phyloP scores from a whole-genome alignment of 2,113 vertebrate genomes.

The Willisornis vidua region DNA sequence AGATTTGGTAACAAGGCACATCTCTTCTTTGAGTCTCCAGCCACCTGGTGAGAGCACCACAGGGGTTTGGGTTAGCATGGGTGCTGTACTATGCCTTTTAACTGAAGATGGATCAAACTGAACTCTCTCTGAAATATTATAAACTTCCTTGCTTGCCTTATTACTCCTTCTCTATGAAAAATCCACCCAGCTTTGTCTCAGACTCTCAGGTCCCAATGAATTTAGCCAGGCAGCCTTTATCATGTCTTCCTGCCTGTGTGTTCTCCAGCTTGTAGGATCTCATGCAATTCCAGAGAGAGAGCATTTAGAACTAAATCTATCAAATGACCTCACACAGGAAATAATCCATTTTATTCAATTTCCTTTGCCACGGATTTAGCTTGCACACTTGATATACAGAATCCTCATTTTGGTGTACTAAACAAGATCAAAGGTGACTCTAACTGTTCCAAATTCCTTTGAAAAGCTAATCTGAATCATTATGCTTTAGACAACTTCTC shows the following conservation, averaged over 20 bases:
- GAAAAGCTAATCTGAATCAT: conserved; percentile 58
- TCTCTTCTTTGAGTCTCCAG: not conserved
- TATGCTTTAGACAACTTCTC: conserved; percentile 27
- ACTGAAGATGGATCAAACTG: not conserved
- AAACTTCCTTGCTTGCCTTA: not conserved
- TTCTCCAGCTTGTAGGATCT: not conserved
- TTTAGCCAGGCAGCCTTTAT: not conserved
- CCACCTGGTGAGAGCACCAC: not conserved
- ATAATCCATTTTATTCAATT: conserved; percentile 50
- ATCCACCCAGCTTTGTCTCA: not conserved
- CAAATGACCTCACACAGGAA: conserved; percentile 26
- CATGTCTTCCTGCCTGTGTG: not conserved
- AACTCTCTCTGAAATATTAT: not conserved
- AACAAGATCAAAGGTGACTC: conserved; percentile 63
- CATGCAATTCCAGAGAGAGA: not conserved
- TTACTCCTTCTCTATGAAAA: not conserved
- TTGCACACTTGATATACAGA: conserved; percentile 3
- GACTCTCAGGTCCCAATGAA: not conserved
- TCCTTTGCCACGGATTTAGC: not conserved
- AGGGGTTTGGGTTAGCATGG: not conserved
- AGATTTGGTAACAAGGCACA: not conserved
- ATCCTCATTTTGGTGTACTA: conserved; percentile 32
- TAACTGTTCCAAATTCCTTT: conserved; percentile 31
- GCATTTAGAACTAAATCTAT: conserved; percentile 19
- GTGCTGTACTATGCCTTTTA: not conserved